These are phyloP conservation scores for Agrypnia vestita DNA, from an alignment of 1,140 invertebrate species.

Conservation along the genomic window DNA sequence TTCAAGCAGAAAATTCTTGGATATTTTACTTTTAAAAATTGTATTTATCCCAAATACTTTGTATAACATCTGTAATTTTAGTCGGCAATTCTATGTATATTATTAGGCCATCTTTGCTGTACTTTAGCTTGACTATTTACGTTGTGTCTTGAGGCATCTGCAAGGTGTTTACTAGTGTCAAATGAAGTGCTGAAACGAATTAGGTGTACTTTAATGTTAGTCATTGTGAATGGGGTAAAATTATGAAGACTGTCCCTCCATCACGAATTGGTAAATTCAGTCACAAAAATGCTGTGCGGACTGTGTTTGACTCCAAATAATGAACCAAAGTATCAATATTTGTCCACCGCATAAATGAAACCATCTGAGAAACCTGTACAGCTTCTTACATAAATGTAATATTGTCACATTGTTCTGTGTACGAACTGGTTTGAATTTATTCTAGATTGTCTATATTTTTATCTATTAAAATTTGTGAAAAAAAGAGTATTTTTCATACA, in stretches of 20 bases:
- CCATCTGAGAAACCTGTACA: background rate
- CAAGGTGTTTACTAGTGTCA: background rate
- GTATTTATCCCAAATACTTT: background rate
- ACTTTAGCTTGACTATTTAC: background rate
- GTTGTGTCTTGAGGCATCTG: no score
- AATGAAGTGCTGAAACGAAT: conserved; percentile 27
- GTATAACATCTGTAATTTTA: background rate
- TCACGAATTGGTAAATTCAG: conserved; percentile 21
- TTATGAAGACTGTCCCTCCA: conserved; percentile 23
- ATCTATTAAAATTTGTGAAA: conserved; percentile 30
- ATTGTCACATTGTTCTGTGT: conserved; percentile 33
- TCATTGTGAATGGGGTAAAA: conserved; percentile 22
- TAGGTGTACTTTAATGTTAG: conserved; percentile 34
- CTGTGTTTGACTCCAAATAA: background rate
- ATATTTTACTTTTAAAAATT: background rate
- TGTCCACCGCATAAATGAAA: background rate
- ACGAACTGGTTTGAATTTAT: conserved; percentile 32
- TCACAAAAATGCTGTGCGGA: conserved; percentile 12
- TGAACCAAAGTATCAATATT: conserved; percentile 20
- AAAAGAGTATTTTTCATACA: background rate
- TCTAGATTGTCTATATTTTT: conserved; percentile 30
- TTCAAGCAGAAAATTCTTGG: background rate
- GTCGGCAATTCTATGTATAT: conserved; percentile 1
- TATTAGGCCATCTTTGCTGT: background rate
- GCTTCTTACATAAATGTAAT: conserved; percentile 23